These are phyloP conservation scores for Cyprinodon tularosa DNA, from an alignment of 2,113 vertebrate species.

Conservation along the genomic window DNA sequence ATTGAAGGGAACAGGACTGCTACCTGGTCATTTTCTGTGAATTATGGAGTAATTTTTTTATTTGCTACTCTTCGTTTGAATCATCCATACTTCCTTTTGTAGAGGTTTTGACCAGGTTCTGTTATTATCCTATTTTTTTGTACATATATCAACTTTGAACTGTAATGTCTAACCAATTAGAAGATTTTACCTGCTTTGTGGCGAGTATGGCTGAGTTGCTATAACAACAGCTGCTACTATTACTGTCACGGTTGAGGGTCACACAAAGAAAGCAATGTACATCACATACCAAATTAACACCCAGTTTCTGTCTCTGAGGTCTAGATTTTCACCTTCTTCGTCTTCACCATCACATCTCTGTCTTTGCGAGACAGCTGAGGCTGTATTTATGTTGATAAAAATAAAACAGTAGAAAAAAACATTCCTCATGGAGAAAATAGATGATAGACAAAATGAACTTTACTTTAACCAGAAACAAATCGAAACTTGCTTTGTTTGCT, in stretches of 20 bases:
- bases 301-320: constrained; percentile 7
- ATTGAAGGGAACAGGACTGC: constrained; percentile 48
- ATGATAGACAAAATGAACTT: constrained; percentile 14
- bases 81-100: not conserved
- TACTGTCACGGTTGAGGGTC: constrained; percentile 61
- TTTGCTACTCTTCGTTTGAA: constrained; percentile 4
- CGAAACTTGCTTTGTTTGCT: not conserved
- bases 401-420: not conserved
- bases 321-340: constrained; percentile 10
- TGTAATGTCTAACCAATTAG: constrained; percentile 22
- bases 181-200: constrained; percentile 42
- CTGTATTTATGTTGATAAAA: not conserved
- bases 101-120: not conserved
- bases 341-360: not conserved
- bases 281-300: constrained; percentile 43
- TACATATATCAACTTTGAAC: constrained; percentile 2
- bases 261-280: constrained; percentile 60
- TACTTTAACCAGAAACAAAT: constrained; percentile 17
- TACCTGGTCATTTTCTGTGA: constrained; percentile 29
- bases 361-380: constrained; percentile 1
- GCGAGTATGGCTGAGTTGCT: constrained; percentile 59
- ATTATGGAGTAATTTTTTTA: constrained; percentile 7
- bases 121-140: not conserved
- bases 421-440: not conserved
- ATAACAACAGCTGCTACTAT: constrained; percentile 73